These are phyloP conservation scores for Holothuria glaberrima DNA, from an alignment of 35 echinoderm and acorn worm species.

Conservation along the genomic window DNA sequence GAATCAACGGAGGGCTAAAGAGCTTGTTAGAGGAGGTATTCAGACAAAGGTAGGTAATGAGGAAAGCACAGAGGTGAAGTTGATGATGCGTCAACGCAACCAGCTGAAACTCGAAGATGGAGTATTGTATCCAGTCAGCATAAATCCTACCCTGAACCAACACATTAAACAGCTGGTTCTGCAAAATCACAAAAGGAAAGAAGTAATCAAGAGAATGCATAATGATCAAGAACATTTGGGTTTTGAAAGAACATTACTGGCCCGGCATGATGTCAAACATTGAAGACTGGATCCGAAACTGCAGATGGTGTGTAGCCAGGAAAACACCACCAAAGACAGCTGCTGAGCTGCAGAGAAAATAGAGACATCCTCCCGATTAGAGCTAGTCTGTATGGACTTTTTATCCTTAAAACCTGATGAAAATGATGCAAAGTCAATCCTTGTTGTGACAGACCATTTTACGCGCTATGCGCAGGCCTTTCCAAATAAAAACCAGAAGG, in stretches of 20 bases:
- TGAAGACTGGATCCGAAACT: conserved; percentile 17
- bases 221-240: conserved; percentile 12
- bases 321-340: conserved; percentile 26
- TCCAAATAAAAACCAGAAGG: conserved; percentile 65
- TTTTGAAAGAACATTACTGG: conserved; percentile 38
- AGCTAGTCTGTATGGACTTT: conserved; percentile 60
- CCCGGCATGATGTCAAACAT: not conserved
- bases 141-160: no score
- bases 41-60: no score
- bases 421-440: not conserved
- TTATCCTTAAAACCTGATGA: conserved; percentile 31
- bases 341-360: not conserved
- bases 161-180: no score
- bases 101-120: no score
- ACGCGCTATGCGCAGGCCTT: conserved; percentile 66
- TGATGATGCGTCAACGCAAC: no score
- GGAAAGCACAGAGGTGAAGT: no score
- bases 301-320: conserved; percentile 46
- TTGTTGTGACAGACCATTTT: conserved; percentile 44
- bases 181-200: no score
- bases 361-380: conserved; percentile 1
- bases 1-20: no score
- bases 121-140: no score
- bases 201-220: no score
- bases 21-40: no score